phyloP scores from a whole-genome alignment of 2,888 invertebrate genomes.

The Dynastes grantii region DNA sequence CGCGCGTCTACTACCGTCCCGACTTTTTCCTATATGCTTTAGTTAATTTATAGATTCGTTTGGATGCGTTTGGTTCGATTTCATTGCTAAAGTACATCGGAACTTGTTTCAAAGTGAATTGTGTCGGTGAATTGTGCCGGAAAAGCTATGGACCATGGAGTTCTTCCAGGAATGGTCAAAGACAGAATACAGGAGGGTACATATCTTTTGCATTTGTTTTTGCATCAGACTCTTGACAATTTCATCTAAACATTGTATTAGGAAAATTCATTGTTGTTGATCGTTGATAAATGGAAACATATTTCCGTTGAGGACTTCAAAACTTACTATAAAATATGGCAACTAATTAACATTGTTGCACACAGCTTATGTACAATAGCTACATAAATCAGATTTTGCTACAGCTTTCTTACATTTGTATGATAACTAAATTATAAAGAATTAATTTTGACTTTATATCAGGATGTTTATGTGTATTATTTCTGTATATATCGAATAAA shows the following conservation, averaged over 20 bases:
- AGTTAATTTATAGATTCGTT: conserved; percentile 22
- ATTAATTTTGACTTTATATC: too few species aligned
- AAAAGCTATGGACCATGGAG: conserved; percentile 69
- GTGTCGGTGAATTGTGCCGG: conserved; percentile 35
- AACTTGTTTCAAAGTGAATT: conserved; percentile 29
- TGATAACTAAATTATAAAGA: too few species aligned
- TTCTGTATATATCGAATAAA: too few species aligned
- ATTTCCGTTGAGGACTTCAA: too few species aligned
- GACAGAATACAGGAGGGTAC: conserved; percentile 53
- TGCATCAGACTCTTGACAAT: neutral
- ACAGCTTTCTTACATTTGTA: too few species aligned
- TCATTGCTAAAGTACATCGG: neutral
- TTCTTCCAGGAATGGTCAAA: conserved; percentile 70
- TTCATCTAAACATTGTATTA: conserved; percentile 2
- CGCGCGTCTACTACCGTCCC: conserved; percentile 61
- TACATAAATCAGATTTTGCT: too few species aligned
- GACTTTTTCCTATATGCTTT: conserved; percentile 37
- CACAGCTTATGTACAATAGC: too few species aligned
- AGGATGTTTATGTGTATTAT: too few species aligned
- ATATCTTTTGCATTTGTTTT: conserved; percentile 23
- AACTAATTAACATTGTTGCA: too few species aligned
- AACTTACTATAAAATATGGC: too few species aligned
- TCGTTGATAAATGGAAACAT: too few species aligned
- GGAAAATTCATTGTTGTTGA: too few species aligned
- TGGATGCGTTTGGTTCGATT: conserved; percentile 11